Percentiles rank a stretch among this genome's conserved stretches.
Conservation (phyloP, 2,797 vertebrate species). For the Xerus rutilus region DNA sequence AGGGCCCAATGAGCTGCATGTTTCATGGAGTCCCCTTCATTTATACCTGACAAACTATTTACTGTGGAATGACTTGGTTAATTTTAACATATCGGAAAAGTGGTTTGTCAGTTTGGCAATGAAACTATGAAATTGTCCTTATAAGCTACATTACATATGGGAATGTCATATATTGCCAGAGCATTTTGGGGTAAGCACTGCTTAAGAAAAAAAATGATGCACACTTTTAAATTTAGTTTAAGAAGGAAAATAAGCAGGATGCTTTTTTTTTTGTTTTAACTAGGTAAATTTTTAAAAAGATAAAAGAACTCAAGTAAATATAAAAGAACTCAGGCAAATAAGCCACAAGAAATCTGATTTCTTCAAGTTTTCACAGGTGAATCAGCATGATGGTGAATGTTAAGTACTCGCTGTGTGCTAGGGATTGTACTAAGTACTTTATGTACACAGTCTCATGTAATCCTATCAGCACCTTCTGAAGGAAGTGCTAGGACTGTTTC, state of each 20-base stretch:
- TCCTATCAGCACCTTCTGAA: neutral
- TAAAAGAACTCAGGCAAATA: neutral
- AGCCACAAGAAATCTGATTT: neutral
- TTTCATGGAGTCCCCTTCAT: neutral
- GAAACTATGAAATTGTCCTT: slow-evolving; percentile 46
- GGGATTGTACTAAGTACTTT: neutral
- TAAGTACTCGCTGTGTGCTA: neutral
- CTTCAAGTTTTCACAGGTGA: neutral
- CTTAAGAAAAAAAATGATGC: neutral
- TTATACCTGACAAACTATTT: slow-evolving; percentile 30
- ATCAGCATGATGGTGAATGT: neutral
- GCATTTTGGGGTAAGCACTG: neutral
- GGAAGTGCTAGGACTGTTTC: neutral
- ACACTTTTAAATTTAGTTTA: slow-evolving; percentile 49
- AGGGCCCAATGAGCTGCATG: neutral
- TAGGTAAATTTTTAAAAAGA: slow-evolving; percentile 8
- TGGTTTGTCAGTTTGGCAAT: slow-evolving; percentile 23
- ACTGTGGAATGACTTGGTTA: slow-evolving; percentile 17
- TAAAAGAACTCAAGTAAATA: neutral
- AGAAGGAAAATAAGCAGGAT: slow-evolving; percentile 32
- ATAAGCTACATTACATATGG: neutral
- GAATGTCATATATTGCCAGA: slow-evolving; percentile 14
- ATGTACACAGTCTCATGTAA: neutral
- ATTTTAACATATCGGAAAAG: slow-evolving; percentile 33
- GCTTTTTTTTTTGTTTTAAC: neutral